A percentile compares a stretch with the other conserved stretches of the same genome.
Evolutionary conservation across 2,888 invertebrate genomes (phyloP).

Genomic region (Platyscelio sp.): DNA sequence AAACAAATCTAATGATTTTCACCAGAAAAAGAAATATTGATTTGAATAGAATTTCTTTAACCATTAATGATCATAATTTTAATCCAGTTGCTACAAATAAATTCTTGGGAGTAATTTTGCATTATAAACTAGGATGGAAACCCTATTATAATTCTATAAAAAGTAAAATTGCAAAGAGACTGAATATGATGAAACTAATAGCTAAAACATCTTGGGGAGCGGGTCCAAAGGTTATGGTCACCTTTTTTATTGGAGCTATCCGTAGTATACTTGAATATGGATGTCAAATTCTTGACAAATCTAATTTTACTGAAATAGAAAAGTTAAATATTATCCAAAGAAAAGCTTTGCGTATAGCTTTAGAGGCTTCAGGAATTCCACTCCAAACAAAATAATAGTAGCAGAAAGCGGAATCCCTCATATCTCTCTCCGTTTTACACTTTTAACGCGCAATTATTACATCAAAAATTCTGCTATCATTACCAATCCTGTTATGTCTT

Average conservation of each 20-base stretch:
- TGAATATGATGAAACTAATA: conserved; percentile 16
- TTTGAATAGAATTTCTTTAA: neutral
- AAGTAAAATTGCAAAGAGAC: too few species aligned
- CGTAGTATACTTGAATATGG: conserved; percentile 7
- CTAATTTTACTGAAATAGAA: neutral
- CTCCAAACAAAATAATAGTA: neutral
- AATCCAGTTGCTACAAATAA: neutral
- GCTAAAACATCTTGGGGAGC: conserved; percentile 32
- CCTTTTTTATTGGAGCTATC: conserved; percentile 14
- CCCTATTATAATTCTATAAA: too few species aligned
- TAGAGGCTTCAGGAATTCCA: neutral
- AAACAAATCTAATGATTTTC: conserved; percentile 14
- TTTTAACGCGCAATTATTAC: neutral
- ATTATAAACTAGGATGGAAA: conserved; percentile 10
- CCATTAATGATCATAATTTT: neutral
- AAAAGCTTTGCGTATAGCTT: neutral
- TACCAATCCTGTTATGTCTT: neutral
- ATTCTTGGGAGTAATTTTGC: neutral
- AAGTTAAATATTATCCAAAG: neutral
- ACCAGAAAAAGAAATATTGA: conserved; percentile 5
- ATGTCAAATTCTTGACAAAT: neutral
- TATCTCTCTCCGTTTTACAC: neutral
- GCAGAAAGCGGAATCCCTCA: conserved; percentile 1
- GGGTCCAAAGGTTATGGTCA: conserved; percentile 26
- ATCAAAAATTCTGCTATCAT: neutral